phyloP scores from a whole-genome alignment of 2,113 vertebrate genomes.

The Symphodus melops region DNA sequence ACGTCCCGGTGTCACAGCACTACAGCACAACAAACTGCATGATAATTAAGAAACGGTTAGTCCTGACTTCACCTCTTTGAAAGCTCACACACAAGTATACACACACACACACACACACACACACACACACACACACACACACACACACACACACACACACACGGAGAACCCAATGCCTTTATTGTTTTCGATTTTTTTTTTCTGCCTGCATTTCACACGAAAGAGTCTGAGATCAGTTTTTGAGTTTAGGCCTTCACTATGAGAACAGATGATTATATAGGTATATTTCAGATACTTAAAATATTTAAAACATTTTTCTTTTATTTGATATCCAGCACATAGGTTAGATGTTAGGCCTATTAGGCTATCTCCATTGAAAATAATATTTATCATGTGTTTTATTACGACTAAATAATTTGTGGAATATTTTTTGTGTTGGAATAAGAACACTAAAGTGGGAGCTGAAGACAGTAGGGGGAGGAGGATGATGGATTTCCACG shows the following conservation, averaged over 20 bases:
- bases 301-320: not conserved
- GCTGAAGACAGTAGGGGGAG: not conserved
- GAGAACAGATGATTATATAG: not conserved
- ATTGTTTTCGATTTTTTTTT: slow-evolving; percentile 50
- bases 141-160: not conserved
- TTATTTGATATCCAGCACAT: not conserved
- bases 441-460: not conserved
- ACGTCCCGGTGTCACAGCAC: slow-evolving; percentile 83
- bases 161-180: slow-evolving; percentile 36
- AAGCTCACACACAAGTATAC: slow-evolving; percentile 1
- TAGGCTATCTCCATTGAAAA: not conserved
- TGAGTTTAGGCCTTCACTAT: not conserved
- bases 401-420: too few relatives aligned
- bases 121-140: too few relatives aligned
- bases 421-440: not conserved
- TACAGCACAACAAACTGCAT: slow-evolving; percentile 78
- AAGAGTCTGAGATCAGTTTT: slow-evolving; percentile 9
- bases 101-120: not conserved
- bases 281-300: too few relatives aligned
- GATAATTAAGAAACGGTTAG: slow-evolving; percentile 78
- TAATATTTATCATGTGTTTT: not conserved
- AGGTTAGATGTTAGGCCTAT: not conserved
- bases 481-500: slow-evolving; percentile 57
- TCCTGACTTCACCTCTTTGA: slow-evolving; percentile 56
- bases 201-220: slow-evolving; percentile 17